phyloP scores from a whole-genome alignment of 2,888 invertebrate genomes.

The Caenorhabditis sp. region DNA sequence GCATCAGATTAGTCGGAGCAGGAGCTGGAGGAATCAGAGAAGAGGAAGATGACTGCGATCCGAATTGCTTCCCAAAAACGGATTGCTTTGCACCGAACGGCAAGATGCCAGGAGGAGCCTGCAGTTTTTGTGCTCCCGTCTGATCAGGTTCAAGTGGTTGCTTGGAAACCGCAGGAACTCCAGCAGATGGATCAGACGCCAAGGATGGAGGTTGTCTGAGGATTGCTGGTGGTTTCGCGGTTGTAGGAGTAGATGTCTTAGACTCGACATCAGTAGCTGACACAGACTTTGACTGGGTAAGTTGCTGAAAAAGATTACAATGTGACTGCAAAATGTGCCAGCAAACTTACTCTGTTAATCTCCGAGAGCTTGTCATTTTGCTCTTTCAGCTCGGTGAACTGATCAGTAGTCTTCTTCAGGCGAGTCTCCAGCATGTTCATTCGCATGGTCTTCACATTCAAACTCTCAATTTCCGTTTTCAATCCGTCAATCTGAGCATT shows the following conservation, averaged over 20 bases:
- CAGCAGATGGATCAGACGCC: neutral
- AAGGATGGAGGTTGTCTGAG: slow-evolving; percentile 15
- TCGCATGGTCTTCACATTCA: slow-evolving; percentile 30
- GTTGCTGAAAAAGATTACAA: neutral
- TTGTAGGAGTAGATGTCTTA: slow-evolving; percentile 3
- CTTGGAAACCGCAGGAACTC: neutral
- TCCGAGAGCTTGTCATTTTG: slow-evolving; percentile 40
- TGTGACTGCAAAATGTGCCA: neutral
- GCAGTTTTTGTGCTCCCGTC: neutral
- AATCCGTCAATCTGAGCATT: slow-evolving; percentile 20
- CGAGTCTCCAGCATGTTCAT: slow-evolving; percentile 41
- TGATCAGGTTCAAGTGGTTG: slow-evolving; percentile 23
- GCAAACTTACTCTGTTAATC: slow-evolving; percentile 10
- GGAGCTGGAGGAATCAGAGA: slow-evolving; percentile 48
- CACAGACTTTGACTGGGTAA: slow-evolving; percentile 9
- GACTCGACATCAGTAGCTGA: slow-evolving; percentile 47
- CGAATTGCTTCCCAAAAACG: slow-evolving; percentile 5
- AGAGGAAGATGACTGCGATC: neutral
- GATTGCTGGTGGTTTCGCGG: neutral
- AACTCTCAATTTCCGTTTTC: slow-evolving; percentile 21
- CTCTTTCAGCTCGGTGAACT: slow-evolving; percentile 33
- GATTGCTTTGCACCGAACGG: neutral
- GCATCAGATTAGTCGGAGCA: slow-evolving; percentile 6
- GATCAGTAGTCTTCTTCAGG: slow-evolving; percentile 16
- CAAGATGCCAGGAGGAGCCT: neutral